Evolutionary conservation across 2,888 invertebrate species (phyloP), one percentile per base, ranked within the genome.

Genomic region (Hemaris fuciformis): DNA sequence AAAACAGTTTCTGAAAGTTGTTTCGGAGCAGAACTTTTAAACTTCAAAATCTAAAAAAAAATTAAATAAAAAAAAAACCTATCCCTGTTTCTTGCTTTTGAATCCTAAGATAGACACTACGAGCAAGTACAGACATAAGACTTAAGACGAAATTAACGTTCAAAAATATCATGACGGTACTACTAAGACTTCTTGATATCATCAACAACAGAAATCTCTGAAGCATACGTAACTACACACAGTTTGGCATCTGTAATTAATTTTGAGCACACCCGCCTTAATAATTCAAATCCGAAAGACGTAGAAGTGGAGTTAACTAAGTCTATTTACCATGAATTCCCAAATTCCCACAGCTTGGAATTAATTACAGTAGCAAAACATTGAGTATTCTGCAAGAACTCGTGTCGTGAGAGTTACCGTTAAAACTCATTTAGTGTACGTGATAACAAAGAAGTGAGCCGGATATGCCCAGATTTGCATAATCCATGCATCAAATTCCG

Each of bases 401-500:
- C 75, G 65, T 73, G 74, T 78, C 77, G 75, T 69, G 76, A 72
- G 67, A 73, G 72, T 72, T 71, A 73, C 75, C 74, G 80, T 85
- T 76, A 84, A 84, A 84, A 81, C 80, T 77, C 80, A 81, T 82
- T 85, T 81, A 80, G 77, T 81, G 83, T 80, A 88, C 89, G 89
- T 88, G 89, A 85, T 85, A 82, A 83, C 83, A 84, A 84, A 83
- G 84, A 83, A 83, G 79, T 75, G 74, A 71, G 78, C 70, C 77
- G 86, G 88, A 89, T 89, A 85, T 85, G 81, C 83, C 80, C 81
- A 74, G 73, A 86, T 91, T 90, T 89, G 83, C 91, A 91, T 91
- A 89, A 91, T 90, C 87, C 84, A 76, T 89, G 89, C 91, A 91
- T 88, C 88, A 88, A 88, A 86, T 82, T 87, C 80, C 83, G 88